Evolutionary conservation across 2,888 invertebrate genomes (phyloP).

Genomic region (Apoda limacodes): DNA sequence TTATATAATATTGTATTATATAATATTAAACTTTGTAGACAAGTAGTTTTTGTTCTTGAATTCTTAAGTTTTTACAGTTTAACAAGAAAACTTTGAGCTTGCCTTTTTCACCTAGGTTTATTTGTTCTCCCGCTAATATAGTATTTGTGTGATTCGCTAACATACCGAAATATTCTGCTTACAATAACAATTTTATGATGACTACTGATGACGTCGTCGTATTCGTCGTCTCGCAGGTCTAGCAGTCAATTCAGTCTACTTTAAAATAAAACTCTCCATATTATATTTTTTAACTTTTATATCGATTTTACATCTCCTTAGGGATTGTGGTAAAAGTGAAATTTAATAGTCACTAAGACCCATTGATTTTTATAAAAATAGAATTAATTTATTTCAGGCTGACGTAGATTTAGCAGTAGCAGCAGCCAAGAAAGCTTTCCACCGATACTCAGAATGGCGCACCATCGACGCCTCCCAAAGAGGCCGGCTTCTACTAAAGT

Average conservation of each 20-base stretch:
- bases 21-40: too few relatives aligned
- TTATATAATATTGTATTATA: too few relatives aligned
- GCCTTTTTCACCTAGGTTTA: too few relatives aligned
- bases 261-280: not conserved
- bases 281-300: not conserved
- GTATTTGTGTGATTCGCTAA: too few relatives aligned
- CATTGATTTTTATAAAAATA: conserved; percentile 38
- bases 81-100: too few relatives aligned
- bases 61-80: too few relatives aligned
- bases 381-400: conserved; percentile 73
- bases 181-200: too few relatives aligned
- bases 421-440: conserved; percentile 83
- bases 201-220: too few relatives aligned
- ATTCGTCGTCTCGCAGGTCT: conserved; percentile 78
- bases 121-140: too few relatives aligned
- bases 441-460: conserved; percentile 80
- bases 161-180: too few relatives aligned
- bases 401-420: conserved; percentile 85
- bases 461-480: conserved; percentile 84
- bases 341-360: not conserved
- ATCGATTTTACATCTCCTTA: not conserved
- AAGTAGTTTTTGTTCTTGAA: too few relatives aligned
- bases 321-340: not conserved
- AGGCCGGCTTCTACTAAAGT: conserved; percentile 76
- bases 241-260: conserved; percentile 84